phyloP scores from a whole-genome alignment of 2,797 vertebrate species.

The Poeciliopsis gracilis region DNA sequence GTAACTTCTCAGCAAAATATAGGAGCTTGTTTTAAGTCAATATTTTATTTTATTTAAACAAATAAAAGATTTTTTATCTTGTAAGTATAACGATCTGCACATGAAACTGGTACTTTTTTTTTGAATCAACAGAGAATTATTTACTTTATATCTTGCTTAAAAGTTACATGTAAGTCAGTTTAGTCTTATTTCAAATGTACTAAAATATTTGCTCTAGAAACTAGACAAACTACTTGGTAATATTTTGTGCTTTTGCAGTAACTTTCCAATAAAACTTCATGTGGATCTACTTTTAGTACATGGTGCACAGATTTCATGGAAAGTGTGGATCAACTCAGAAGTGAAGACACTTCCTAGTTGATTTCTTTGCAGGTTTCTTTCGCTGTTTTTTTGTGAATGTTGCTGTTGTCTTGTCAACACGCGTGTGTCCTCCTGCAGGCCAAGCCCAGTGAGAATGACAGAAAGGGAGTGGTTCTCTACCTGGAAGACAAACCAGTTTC shows the following conservation, averaged over 20 bases:
- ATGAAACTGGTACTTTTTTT: no score
- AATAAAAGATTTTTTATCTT: no score
- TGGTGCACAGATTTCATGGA: not conserved
- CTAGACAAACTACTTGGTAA: not conserved
- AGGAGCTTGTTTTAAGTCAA: not conserved
- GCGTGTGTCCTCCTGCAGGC: slow-evolving; percentile 31
- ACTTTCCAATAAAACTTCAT: not conserved
- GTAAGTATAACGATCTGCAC: no score
- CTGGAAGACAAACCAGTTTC: slow-evolving; percentile 77
- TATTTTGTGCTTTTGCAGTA: not conserved
- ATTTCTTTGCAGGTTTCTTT: not conserved
- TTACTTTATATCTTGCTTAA: not conserved
- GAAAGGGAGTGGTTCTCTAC: slow-evolving; percentile 42
- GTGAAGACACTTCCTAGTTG: not conserved
- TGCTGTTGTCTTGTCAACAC: not conserved
- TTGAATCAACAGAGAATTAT: not conserved
- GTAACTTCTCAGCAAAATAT: not conserved
- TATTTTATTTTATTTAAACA: not conserved
- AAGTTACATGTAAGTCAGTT: not conserved
- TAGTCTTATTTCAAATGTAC: not conserved
- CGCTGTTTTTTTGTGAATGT: not conserved
- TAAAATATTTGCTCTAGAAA: not conserved
- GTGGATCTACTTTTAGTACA: not conserved
- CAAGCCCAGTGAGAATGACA: slow-evolving; percentile 37
- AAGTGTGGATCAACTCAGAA: not conserved